A percentile compares a stretch with the other conserved stretches of the same genome.
Evolutionary conservation across 2,888 invertebrate genomes (phyloP).

Genomic region (Tenthredo amoena): DNA sequence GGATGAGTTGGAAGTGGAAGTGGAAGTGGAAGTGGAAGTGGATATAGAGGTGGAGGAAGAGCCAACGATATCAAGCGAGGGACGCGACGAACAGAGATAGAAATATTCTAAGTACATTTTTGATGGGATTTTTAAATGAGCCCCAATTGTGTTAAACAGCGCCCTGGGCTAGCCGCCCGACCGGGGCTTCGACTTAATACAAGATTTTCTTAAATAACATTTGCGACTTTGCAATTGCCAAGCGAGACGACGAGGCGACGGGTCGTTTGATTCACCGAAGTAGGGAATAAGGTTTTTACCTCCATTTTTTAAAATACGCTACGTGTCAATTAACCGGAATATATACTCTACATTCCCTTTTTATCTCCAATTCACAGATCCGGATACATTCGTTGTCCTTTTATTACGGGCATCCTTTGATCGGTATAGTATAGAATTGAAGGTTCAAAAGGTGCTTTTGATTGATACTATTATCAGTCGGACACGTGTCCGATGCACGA

Average conservation of each 20-base stretch:
- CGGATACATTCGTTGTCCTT: neutral
- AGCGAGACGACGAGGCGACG: neutral
- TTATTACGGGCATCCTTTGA: conserved; percentile 6
- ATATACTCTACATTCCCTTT: neutral
- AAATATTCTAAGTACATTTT: conserved; percentile 63
- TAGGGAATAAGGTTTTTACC: conserved; percentile 56
- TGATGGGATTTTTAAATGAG: conserved; percentile 78
- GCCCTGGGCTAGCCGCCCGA: conserved; percentile 63
- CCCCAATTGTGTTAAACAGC: conserved; percentile 76
- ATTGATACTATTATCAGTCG: conserved; percentile 47
- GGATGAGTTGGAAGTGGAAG: conserved; percentile 58
- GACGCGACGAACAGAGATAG: conserved; percentile 43
- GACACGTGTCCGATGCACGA: conserved; percentile 34
- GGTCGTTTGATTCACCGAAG: conserved; percentile 54
- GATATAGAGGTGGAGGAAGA: conserved; percentile 51
- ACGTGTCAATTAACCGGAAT: neutral
- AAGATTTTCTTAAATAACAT: conserved; percentile 73
- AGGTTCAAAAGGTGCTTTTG: conserved; percentile 48
- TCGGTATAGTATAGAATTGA: conserved; percentile 24
- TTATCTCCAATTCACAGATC: neutral
- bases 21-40: conserved; percentile 57
- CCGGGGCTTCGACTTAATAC: conserved; percentile 64
- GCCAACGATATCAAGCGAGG: conserved; percentile 26
- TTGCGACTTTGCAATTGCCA: conserved; percentile 62
- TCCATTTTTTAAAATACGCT: neutral